These are phyloP conservation scores for Cetonia aurata DNA, from an alignment of 2,888 invertebrate species.

Conservation along the genomic window DNA sequence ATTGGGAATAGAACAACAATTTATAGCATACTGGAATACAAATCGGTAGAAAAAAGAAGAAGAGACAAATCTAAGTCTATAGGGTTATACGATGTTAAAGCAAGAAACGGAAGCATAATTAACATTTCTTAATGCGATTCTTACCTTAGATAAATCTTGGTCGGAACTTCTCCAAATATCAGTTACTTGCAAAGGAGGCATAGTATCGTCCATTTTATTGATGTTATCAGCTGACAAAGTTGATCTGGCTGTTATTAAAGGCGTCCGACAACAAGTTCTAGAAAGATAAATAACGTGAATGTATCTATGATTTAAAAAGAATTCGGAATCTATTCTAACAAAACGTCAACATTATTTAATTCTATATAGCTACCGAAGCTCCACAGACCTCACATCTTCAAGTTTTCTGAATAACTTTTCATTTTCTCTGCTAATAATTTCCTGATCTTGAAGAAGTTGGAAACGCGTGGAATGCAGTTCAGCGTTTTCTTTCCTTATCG, in stretches of 20 bases:
- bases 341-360: too few species aligned
- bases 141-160: conserved; percentile 63
- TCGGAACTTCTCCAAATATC: conserved; percentile 83
- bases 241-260: conserved; percentile 83
- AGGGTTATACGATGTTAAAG: too few species aligned
- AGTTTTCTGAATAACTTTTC: conserved; percentile 88
- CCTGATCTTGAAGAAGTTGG: conserved; percentile 87
- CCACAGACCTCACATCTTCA: conserved; percentile 77
- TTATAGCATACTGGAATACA: too few species aligned
- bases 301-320: too few species aligned
- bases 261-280: conserved; percentile 70
- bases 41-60: too few species aligned
- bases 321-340: too few species aligned
- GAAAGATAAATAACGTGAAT: too few species aligned
- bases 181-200: conserved; percentile 59
- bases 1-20: too few species aligned
- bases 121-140: neutral
- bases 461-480: conserved; percentile 86
- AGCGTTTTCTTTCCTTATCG: conserved; percentile 84
- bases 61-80: too few species aligned
- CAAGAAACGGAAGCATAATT: neutral
- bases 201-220: conserved; percentile 55
- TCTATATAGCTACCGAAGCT: too few species aligned
- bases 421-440: conserved; percentile 90
- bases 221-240: conserved; percentile 73